These are phyloP conservation scores for Ursus arctos DNA, from an alignment of 2,113 vertebrate species.

Conservation along the genomic window DNA sequence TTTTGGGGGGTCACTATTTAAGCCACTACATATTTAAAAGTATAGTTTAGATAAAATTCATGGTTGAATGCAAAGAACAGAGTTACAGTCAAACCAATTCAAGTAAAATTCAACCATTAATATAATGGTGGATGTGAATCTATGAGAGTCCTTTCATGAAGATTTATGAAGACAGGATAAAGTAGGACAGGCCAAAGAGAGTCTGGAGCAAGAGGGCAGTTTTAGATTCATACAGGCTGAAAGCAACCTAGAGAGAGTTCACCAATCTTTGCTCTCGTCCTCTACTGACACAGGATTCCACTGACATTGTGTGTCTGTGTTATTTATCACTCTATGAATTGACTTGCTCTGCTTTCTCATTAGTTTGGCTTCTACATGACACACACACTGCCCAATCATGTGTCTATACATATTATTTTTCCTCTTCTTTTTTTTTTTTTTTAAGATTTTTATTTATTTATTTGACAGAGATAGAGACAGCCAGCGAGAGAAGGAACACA, in stretches of 20 bases:
- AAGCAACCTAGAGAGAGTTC: neutral
- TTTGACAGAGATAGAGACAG: too few relatives aligned
- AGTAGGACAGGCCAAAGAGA: neutral
- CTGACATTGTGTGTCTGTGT: neutral
- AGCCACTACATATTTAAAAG: neutral
- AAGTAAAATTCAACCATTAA: neutral
- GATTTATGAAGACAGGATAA: neutral
- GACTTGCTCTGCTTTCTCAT: neutral
- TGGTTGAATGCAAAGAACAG: neutral
- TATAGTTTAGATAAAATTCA: neutral
- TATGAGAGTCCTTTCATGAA: neutral
- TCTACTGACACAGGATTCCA: neutral
- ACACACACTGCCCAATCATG: neutral
- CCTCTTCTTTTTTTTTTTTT: neutral
- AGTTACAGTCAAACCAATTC: neutral
- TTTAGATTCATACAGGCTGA: neutral
- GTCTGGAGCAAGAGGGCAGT: neutral
- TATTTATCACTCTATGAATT: neutral
- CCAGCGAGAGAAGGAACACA: too few relatives aligned
- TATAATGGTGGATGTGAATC: neutral
- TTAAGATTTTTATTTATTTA: too few relatives aligned
- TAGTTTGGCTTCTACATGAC: neutral
- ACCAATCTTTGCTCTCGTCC: neutral
- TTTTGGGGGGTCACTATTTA: neutral
- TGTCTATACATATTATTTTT: neutral